Percentiles rank a stretch among this genome's conserved stretches.
These are phyloP conservation scores for Tragelaphus buxtoni DNA, from an alignment of 2,113 vertebrate species.

Conservation along the genomic window DNA sequence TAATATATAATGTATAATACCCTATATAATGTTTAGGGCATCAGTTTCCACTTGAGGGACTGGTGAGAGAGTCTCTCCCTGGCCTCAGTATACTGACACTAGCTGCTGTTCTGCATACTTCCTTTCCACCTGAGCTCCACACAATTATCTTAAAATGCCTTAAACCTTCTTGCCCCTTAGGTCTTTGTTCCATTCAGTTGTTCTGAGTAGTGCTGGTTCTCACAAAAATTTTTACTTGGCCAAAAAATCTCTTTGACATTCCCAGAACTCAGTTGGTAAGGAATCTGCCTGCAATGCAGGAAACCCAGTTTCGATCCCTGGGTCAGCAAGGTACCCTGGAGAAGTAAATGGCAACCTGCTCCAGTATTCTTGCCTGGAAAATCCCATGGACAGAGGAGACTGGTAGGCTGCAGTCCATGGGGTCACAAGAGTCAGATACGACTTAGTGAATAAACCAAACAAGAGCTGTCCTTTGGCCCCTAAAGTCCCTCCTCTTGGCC, in stretches of 20 bases:
- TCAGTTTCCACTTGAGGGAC: neutral
- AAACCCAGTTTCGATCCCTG: neutral
- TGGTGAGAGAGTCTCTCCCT: neutral
- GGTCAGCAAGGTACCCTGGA: neutral
- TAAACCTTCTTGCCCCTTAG: neutral
- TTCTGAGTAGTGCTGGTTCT: neutral
- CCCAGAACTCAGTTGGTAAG: neutral
- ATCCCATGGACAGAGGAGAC: neutral
- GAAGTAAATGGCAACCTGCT: neutral
- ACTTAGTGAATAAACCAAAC: neutral
- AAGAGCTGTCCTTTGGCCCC: neutral
- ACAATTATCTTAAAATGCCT: neutral
- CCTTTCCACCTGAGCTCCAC: neutral
- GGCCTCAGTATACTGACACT: neutral
- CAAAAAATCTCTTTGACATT: neutral
- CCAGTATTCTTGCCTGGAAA: neutral
- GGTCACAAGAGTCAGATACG: neutral
- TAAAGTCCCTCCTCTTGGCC: neutral
- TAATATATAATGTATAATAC: neutral
- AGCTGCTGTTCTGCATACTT: neutral
- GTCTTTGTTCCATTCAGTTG: neutral
- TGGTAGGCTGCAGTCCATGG: neutral
- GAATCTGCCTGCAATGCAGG: neutral
- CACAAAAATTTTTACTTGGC: neutral
- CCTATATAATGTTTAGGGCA: neutral